Conservation (phyloP, 2,797 vertebrate species). For the Miichthys miiuy region DNA sequence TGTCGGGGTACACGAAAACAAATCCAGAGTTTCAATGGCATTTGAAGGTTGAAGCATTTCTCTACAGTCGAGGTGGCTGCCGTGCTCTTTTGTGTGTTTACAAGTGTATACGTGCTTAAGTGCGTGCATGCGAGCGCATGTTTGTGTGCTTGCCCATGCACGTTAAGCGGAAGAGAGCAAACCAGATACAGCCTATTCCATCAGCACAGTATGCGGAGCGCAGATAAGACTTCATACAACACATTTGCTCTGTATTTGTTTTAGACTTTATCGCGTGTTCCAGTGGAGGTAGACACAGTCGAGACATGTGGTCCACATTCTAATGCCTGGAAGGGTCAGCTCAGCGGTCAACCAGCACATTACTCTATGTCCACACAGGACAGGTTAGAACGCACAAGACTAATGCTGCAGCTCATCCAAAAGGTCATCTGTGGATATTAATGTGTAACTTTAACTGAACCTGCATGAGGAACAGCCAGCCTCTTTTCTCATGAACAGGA, state of each 20-base stretch:
- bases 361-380: conserved; percentile 85
- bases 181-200: conserved; percentile 72
- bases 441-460: conserved; percentile 85
- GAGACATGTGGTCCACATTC: conserved; percentile 85
- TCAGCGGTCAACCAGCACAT: conserved; percentile 85
- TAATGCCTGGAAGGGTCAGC: conserved; percentile 82
- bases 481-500: conserved; percentile 46
- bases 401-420: conserved; percentile 84
- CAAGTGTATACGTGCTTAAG: conserved; percentile 24
- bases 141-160: conserved; percentile 39
- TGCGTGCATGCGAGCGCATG: conserved; percentile 2
- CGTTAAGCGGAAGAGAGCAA: conserved; percentile 65
- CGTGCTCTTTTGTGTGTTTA: conserved; percentile 28
- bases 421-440: conserved; percentile 88
- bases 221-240: conserved; percentile 79
- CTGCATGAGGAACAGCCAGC: conserved; percentile 68
- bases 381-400: conserved; percentile 83
- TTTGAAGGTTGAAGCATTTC: conserved; percentile 72
- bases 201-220: conserved; percentile 63
- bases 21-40: conserved; percentile 72
- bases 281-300: conserved; percentile 73
- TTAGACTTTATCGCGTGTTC: conserved; percentile 80
- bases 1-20: conserved; percentile 49
- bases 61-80: conserved; percentile 20
- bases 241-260: conserved; percentile 79